These are phyloP conservation scores for Coranthus polyacanthus DNA, from an alignment of 2,797 vertebrate genomes.

Conservation along the genomic window DNA sequence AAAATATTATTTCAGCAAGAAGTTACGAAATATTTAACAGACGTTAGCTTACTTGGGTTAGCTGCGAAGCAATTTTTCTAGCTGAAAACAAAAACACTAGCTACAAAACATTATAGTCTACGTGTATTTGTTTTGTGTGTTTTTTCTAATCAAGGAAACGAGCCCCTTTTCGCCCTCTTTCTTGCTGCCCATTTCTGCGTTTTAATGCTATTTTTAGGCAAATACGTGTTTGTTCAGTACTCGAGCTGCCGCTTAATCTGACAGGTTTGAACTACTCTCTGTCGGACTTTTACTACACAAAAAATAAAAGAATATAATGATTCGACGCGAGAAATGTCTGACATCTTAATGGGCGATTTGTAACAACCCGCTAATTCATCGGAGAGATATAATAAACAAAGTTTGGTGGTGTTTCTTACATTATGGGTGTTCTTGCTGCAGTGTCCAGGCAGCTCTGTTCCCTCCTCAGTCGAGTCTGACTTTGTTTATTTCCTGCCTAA, in stretches of 20 bases:
- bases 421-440: not conserved
- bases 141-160: no score
- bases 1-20: no score
- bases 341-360: not conserved
- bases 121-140: no score
- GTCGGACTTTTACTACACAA: not conserved
- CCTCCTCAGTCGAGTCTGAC: constrained; percentile 58
- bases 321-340: not conserved
- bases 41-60: no score
- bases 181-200: not conserved
- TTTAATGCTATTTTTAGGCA: not conserved
- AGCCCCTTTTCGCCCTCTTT: no score
- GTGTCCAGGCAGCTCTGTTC: constrained; percentile 18
- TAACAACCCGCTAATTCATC: not conserved
- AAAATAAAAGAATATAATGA: not conserved
- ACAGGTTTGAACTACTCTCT: not conserved
- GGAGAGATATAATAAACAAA: rapidly evolving
- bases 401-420: constrained; percentile 16
- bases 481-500: constrained; percentile 73
- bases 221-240: constrained; percentile 4
- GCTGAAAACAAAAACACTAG: no score
- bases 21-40: no score
- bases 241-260: constrained; percentile 9
- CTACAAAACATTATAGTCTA: no score
- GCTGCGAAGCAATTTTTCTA: no score